Percentiles rank a stretch among this genome's conserved stretches.
Conservation (phyloP, 2,888 invertebrate genomes). For the Tholera decimalis region DNA sequence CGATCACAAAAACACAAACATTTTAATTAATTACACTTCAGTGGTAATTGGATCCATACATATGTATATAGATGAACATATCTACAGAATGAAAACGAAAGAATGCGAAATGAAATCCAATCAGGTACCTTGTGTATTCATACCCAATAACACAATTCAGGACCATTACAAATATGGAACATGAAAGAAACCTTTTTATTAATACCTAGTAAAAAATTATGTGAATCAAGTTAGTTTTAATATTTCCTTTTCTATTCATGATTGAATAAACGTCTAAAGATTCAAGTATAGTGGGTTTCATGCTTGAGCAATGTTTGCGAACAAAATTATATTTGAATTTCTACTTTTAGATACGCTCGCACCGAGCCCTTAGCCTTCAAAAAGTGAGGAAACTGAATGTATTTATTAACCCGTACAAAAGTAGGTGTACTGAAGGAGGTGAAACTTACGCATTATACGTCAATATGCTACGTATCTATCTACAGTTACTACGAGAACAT, state of each 20-base stretch:
- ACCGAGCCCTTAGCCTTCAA: too few species aligned
- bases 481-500: neutral
- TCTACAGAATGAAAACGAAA: slow-evolving; percentile 54
- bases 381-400: too few species aligned
- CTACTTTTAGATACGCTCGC: too few species aligned
- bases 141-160: slow-evolving; percentile 51
- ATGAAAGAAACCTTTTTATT: too few species aligned
- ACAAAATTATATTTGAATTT: too few species aligned
- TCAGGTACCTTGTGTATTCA: slow-evolving; percentile 49
- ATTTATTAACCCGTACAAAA: too few species aligned
- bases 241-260: slow-evolving; percentile 35
- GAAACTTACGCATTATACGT: too few species aligned
- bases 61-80: slow-evolving; percentile 43
- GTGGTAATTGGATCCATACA: slow-evolving; percentile 41
- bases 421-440: too few species aligned
- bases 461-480: neutral
- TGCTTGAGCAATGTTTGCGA: too few species aligned
- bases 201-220: too few species aligned
- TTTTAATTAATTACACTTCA: slow-evolving; percentile 44
- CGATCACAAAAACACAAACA: neutral
- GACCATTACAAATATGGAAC: slow-evolving; percentile 43
- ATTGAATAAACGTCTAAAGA: slow-evolving; percentile 27
- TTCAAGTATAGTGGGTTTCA: slow-evolving; percentile 15
- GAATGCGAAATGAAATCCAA: slow-evolving; percentile 62
- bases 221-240: too few species aligned